phyloP scores from a whole-genome alignment of 2,797 vertebrate species.

The Pipistrellus pygmaeus region DNA sequence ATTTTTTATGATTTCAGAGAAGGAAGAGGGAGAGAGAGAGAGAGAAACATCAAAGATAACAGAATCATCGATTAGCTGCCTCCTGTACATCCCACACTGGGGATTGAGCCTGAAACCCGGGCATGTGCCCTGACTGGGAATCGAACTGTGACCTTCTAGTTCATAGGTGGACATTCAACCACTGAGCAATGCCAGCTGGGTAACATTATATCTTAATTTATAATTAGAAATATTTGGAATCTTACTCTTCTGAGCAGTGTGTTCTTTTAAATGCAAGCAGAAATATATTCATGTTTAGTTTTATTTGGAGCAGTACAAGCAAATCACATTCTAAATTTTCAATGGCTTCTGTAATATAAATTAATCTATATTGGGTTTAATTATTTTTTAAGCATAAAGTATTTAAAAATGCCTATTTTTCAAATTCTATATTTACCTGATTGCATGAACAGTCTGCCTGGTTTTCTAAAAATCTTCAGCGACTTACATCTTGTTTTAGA shows the following conservation, averaged over 20 bases:
- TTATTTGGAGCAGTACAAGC: constrained; percentile 32
- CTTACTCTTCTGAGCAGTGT: constrained; percentile 12
- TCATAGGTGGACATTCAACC: too few species aligned
- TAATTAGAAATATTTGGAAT: constrained; percentile 12
- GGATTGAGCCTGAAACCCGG: too few species aligned
- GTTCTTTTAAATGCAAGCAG: constrained; percentile 49
- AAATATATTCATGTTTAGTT: constrained; percentile 50
- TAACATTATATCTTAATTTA: constrained; percentile 4
- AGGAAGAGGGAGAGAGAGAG: too few species aligned
- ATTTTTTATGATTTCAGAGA: too few species aligned
- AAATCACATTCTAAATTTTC: constrained; percentile 53
- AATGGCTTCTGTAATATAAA: constrained; percentile 57
- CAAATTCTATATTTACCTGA: constrained; percentile 75
- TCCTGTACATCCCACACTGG: too few species aligned
- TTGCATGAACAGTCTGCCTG: constrained; percentile 68
- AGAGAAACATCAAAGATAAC: too few species aligned
- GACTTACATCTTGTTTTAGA: constrained; percentile 79
- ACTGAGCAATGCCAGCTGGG: too few species aligned
- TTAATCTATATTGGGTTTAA: constrained; percentile 10
- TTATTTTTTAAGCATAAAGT: constrained; percentile 49
- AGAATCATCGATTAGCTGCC: too few species aligned
- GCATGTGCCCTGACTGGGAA: too few species aligned
- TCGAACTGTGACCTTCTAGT: too few species aligned
- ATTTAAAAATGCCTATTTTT: constrained; percentile 26
- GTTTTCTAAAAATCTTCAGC: constrained; percentile 77